Conservation (phyloP, 2,113 vertebrate species). For the Rhagologus leucostigma region DNA sequence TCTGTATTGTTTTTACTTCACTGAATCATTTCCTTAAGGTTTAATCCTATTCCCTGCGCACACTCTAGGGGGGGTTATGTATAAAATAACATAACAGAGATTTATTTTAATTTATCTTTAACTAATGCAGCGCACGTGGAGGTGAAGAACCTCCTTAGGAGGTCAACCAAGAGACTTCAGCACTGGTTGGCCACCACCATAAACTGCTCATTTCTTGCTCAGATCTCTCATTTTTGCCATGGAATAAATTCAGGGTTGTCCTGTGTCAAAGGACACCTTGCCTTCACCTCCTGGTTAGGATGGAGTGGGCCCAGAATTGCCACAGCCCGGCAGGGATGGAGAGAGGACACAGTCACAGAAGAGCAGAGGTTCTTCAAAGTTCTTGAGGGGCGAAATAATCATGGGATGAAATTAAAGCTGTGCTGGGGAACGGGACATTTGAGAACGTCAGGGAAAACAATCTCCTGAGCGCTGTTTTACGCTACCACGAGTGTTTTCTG, state of each 20-base stretch:
- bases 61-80: neutral
- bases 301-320: neutral
- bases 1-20: neutral
- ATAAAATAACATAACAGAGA: neutral
- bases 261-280: neutral
- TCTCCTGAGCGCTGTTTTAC: neutral
- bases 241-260: neutral
- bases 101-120: neutral
- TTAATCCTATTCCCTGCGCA: neutral
- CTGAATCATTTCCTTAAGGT: conserved; percentile 13
- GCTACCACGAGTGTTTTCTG: neutral
- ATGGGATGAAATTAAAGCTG: conserved; percentile 49
- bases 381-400: neutral
- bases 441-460: conserved; percentile 15
- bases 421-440: conserved; percentile 3
- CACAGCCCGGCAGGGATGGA: neutral
- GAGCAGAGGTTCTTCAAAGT: neutral
- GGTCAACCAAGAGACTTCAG: neutral
- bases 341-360: neutral
- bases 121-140: neutral
- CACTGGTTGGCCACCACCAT: neutral
- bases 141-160: neutral
- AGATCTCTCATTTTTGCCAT: neutral
- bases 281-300: neutral
- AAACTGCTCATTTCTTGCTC: neutral